phyloP scores from a whole-genome alignment of 2,888 invertebrate genomes.

The Platerodrilus igneus region DNA sequence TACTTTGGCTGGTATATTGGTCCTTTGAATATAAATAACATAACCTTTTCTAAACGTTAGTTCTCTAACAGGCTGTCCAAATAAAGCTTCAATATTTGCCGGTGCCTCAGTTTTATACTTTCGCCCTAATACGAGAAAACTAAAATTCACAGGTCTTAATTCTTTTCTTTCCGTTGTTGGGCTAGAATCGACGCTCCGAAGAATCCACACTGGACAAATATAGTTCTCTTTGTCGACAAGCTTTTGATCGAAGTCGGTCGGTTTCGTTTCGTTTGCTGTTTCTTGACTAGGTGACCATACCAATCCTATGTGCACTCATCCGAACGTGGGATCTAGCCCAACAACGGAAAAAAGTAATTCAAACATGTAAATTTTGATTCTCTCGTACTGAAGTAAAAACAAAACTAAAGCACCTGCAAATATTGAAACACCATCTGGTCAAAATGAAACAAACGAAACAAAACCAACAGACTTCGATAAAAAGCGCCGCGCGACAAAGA shows the following conservation, averaged over 20 bases:
- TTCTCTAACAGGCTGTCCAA: conserved; percentile 34
- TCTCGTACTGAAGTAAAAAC: too few relatives aligned
- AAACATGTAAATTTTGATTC: too few relatives aligned
- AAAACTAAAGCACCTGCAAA: not conserved
- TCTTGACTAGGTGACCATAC: conserved; percentile 60
- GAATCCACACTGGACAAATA: conserved; percentile 73
- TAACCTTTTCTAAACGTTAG: too few relatives aligned
- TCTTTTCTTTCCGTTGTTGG: conserved; percentile 70
- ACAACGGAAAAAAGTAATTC: too few relatives aligned
- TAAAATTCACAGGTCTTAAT: conserved; percentile 74
- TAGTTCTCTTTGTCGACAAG: conserved; percentile 48
- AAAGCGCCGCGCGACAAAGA: too few relatives aligned
- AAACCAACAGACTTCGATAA: too few relatives aligned
- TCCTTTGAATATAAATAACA: too few relatives aligned
- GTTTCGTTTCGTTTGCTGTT: conserved; percentile 28
- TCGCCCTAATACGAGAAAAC: conserved; percentile 60
- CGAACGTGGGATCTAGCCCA: too few relatives aligned
- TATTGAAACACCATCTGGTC: not conserved
- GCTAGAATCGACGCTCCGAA: conserved; percentile 65
- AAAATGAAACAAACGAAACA: not conserved
- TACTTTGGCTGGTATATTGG: too few relatives aligned
- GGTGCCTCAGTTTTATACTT: conserved; percentile 45
- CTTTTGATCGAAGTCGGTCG: conserved; percentile 18
- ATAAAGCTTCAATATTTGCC: conserved; percentile 14
- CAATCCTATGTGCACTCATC: too few relatives aligned